Percentiles rank a stretch among this genome's conserved stretches.
phyloP scores from a whole-genome alignment of 2,797 vertebrate species.

The Chaunax sp. region DNA sequence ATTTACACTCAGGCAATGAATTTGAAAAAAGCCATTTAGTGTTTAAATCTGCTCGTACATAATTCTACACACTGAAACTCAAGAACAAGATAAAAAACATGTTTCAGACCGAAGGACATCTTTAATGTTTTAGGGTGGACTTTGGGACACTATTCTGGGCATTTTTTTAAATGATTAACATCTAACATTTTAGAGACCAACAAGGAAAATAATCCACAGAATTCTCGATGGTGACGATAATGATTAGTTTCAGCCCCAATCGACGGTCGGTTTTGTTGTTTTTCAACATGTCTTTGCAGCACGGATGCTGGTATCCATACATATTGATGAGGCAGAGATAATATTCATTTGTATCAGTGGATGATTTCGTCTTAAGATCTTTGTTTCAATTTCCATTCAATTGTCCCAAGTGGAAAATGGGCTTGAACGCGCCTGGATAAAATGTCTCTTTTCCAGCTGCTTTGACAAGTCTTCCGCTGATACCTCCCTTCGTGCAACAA shows the following conservation, averaged over 20 bases:
- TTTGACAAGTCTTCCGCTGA: constrained; percentile 74
- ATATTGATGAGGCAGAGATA: background rate
- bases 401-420: constrained; percentile 67
- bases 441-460: constrained; percentile 75
- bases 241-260: background rate
- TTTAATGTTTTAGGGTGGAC: no score
- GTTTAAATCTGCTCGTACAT: no score
- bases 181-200: no score
- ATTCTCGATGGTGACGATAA: no score
- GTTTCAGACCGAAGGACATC: no score
- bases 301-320: background rate
- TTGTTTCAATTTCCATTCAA: constrained; percentile 22
- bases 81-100: no score
- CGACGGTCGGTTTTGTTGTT: background rate
- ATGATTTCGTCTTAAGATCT: background rate
- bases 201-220: no score
- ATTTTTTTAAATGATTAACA: no score
- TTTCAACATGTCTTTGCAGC: background rate
- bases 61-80: no score
- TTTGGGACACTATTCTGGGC: no score
- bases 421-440: constrained; percentile 64
- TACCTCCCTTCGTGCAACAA: constrained; percentile 70
- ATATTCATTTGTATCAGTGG: background rate
- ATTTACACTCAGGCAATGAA: no score
- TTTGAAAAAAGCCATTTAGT: no score